A percentile compares a stretch with the other conserved stretches of the same genome.
Conservation (phyloP, 23 tunicate species). For the Phallusia fumigata region DNA sequence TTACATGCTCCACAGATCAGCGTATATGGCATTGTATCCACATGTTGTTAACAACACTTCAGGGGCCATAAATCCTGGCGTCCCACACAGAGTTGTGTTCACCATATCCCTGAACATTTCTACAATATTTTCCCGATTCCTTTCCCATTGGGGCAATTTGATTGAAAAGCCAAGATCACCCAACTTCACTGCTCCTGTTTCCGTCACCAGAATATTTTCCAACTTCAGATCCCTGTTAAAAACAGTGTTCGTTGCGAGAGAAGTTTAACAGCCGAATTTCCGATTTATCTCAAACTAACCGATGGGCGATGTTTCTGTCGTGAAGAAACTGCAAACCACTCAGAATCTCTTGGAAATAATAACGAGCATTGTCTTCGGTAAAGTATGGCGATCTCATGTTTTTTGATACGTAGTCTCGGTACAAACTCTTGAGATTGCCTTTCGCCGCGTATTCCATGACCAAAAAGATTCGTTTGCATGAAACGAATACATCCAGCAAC, state of each 20-base stretch:
- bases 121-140: neutral
- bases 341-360: neutral
- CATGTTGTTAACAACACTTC: neutral
- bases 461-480: conserved; percentile 19
- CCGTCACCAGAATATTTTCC: conserved; percentile 17
- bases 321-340: conserved; percentile 8
- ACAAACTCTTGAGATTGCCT: conserved; percentile 19
- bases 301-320: conserved; percentile 12
- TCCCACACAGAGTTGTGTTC: conserved; percentile 22
- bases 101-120: neutral
- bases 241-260: no score
- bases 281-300: neutral
- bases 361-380: neutral
- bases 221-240: conserved; percentile 23
- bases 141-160: neutral
- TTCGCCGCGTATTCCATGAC: conserved; percentile 17
- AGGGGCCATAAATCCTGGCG: conserved; percentile 35
- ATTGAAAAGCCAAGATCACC: conserved; percentile 32
- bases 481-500: conserved; percentile 26
- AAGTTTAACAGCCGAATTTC: no score
- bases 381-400: neutral
- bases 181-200: conserved; percentile 13
- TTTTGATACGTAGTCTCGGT: neutral
- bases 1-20: conserved; percentile 42
- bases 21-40: conserved; percentile 7